Percentiles rank a stretch among this genome's conserved stretches.
Evolutionary conservation across 2,888 invertebrate genomes (phyloP).

Genomic region (Tachina fera): DNA sequence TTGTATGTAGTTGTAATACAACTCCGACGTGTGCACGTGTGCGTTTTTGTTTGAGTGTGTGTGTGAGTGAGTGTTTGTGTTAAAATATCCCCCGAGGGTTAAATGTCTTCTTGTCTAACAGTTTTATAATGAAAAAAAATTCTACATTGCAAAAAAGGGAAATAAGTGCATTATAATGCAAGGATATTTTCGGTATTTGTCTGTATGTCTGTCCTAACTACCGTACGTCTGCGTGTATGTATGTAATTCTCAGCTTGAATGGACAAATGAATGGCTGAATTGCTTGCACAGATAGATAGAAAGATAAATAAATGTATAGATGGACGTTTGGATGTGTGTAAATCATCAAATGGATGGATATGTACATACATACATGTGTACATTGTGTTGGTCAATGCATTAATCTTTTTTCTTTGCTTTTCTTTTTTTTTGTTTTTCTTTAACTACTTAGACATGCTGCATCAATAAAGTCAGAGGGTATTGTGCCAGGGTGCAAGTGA

Average conservation of each 20-base stretch:
- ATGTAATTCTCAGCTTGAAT: slow-evolving; percentile 43
- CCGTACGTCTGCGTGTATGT: slow-evolving; percentile 4
- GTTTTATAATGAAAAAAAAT: slow-evolving; percentile 26
- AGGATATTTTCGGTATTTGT: slow-evolving; percentile 17
- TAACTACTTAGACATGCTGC: slow-evolving; percentile 24
- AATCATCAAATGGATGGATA: slow-evolving; percentile 28
- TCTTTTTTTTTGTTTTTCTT: neutral
- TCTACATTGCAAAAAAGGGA: slow-evolving; percentile 12
- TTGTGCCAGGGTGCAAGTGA: slow-evolving; percentile 23
- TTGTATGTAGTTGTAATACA: neutral
- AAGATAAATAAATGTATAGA: slow-evolving; percentile 41
- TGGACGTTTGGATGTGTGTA: slow-evolving; percentile 10
- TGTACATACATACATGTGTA: too few species aligned
- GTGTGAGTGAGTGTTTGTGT: slow-evolving; percentile 9
- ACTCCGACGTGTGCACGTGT: neutral
- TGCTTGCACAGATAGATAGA: slow-evolving; percentile 26
- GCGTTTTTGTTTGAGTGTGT: neutral
- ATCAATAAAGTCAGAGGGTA: neutral
- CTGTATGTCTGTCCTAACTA: neutral
- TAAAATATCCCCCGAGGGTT: slow-evolving; percentile 56
- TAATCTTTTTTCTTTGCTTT: slow-evolving; percentile 27
- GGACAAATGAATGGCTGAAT: slow-evolving; percentile 33
- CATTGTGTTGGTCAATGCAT: slow-evolving; percentile 52
- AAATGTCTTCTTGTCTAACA: slow-evolving; percentile 68
- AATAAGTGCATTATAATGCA: slow-evolving; percentile 60